A percentile compares a stretch with the other conserved stretches of the same genome.
These are phyloP conservation scores for Boulengeromyrus knoepffleri DNA, from an alignment of 2,113 vertebrate genomes.

Conservation along the genomic window DNA sequence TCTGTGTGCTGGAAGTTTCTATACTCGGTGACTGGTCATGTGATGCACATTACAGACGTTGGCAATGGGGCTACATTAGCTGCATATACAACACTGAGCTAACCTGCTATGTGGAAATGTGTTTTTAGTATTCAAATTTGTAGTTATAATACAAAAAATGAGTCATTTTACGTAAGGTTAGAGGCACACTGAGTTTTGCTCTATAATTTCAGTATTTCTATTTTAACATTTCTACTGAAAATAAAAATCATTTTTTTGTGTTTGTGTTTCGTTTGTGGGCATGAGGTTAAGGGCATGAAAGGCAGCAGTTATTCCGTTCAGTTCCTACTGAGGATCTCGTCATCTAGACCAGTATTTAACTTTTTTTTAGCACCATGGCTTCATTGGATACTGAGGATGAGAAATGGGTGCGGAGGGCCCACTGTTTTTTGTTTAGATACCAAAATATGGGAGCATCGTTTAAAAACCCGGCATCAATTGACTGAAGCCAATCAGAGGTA, in stretches of 20 bases:
- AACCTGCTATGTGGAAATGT: not conserved
- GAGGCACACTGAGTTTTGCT: not conserved
- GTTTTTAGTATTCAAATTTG: not conserved
- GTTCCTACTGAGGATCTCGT: not conserved
- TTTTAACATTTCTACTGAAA: not conserved
- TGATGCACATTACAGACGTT: conserved; percentile 32
- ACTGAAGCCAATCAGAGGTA: not conserved
- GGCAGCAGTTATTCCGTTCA: not conserved
- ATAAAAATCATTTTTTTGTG: not conserved
- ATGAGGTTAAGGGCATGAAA: not conserved
- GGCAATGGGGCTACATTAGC: too few relatives aligned
- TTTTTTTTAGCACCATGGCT: not conserved
- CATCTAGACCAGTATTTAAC: not conserved
- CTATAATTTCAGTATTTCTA: not conserved
- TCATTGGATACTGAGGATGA: not conserved
- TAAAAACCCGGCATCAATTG: not conserved
- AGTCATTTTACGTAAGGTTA: not conserved
- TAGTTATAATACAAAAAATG: not conserved
- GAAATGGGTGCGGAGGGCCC: not conserved
- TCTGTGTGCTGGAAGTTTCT: conserved; percentile 56
- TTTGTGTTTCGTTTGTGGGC: not conserved
- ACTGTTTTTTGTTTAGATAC: not conserved
- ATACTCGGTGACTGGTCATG: conserved; percentile 46
- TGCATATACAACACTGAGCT: not conserved
- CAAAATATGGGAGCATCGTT: not conserved